Base-by-base conservation (phyloP, 2,797 vertebrate genomes). In the Malurus splendens region DNA sequence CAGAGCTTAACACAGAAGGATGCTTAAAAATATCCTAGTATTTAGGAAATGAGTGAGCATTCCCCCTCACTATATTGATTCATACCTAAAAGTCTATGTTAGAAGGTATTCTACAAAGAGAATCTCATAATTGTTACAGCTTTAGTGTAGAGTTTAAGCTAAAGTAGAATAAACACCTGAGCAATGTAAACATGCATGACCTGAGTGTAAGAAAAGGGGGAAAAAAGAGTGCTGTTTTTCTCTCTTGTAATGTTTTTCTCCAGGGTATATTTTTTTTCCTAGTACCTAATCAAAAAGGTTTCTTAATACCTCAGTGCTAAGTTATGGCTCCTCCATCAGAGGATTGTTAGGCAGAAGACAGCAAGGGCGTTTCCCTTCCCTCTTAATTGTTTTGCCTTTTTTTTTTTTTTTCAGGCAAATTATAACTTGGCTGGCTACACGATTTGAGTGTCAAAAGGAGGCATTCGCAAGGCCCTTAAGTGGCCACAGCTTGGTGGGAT, bases 381-480 rank as follows among this genome's bases (percentile, higher is more conserved):
- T 79, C 18, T 14, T 60, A 45, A 64, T 19, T 11, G 12, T 60
- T 65, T 70, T 1, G 1, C 10, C 6, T 10, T 36, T 65, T 50
- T 45, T 65, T 50, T 45, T 36, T 36, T 55, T 56, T 22, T 9
- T 1, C 28, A 66, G 42, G 32, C 13, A 55, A 84, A 51, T 23
- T 14, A 1, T 60, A 36, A 27, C 50, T 51, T 57, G 44, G 2
- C 36, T 70, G 65, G 9, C 18, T 71, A 7, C 32, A 3, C 5
- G 32, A 73, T n/a, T 22, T 51, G 47, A 39, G 12, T 54, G 47
- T 42, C 36, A 50, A 61, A 87, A 80, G 39, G 30, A 74, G 54
- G 41, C 0, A 0, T 47, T 77, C 51, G 22, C 54, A 64, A 71
- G 54, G 61, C 50, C 60, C 6, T 0, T 0, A 23, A 23, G 38